These are phyloP conservation scores for Mesoligia furuncula DNA, from an alignment of 2,888 invertebrate species.

Conservation along the genomic window DNA sequence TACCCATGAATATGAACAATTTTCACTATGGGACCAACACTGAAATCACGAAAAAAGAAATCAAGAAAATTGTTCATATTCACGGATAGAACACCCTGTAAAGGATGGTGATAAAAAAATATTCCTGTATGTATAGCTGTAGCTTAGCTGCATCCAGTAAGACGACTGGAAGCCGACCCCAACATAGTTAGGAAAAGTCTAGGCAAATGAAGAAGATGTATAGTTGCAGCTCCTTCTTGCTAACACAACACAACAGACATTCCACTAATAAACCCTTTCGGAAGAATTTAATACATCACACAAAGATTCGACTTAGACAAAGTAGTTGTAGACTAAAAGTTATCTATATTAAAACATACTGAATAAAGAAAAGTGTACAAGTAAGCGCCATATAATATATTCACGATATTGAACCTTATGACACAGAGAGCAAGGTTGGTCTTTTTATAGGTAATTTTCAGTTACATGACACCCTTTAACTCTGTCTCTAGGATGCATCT, in stretches of 20 bases:
- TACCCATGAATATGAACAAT: too few species aligned
- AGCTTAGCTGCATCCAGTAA: too few species aligned
- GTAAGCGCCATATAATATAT: not conserved
- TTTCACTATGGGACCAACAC: too few species aligned
- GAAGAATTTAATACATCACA: not conserved
- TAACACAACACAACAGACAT: not conserved
- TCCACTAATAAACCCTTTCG: not conserved
- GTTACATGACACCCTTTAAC: not conserved
- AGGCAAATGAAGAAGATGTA: not conserved
- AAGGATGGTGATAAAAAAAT: too few species aligned
- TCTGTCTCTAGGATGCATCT: too few species aligned
- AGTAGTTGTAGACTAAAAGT: not conserved
- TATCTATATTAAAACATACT: not conserved
- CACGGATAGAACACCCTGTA: too few species aligned
- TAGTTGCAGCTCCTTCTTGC: not conserved
- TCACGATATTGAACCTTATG: not conserved
- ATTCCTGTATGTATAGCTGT: too few species aligned
- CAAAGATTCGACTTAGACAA: not conserved
- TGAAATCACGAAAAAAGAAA: too few species aligned
- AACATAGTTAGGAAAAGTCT: too few species aligned
- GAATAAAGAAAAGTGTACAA: not conserved
- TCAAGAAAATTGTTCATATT: too few species aligned
- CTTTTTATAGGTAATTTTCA: not conserved
- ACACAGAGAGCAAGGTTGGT: not conserved
- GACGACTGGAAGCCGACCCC: too few species aligned